Base-by-base conservation (phyloP, 2,113 vertebrate species). In the Channa maculata region DNA sequence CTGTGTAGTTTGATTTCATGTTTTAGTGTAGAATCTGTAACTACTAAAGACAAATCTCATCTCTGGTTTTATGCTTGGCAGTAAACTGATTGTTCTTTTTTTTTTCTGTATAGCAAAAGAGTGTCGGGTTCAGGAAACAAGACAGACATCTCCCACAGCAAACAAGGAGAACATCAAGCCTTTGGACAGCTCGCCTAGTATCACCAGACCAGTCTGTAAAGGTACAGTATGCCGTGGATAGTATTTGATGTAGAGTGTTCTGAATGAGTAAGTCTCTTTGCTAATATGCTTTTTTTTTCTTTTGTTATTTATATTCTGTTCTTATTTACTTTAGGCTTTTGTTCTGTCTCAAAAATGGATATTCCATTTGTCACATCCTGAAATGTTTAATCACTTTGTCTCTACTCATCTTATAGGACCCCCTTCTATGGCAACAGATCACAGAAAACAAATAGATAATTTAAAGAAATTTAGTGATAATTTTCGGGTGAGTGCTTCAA, bases 391-490 rank as follows among this genome's bases (percentile, higher is more conserved):
- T 60, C 6, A 12, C 46, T 53, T 13, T 70, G 37, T 74, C 15
- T 80, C 12, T 51, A 0, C 15, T 57, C 59, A 82, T 0, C 33
- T 57, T 57, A 8, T 74, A 99, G 97, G 96, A 91, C 91, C 96
- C 63, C 94, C 96, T 79, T 94, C 96, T 76, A 91, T 97, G 94
- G 93, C 95, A 92, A 94, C 95, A 83, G 98, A 99, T 90, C 97
- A 99, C 83, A 97, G 96, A 94, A 99, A 98, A 93, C 97, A 99
- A 91, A 96, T 99, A 86, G 98, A 99, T 93, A 98, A 99, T 94
- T 96, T 99, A 95, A 99, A 98, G 95, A 97, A 98, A 93, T 99
- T 99, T 94, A 98, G 97, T 94, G 96, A 95, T 86, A 97, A 98
- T 92, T 99, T 99, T 95, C 96, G 97, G 96, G 98, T 99, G 94